phyloP scores from a whole-genome alignment of 2,113 vertebrate genomes.

The Sebastes schlegelii region DNA sequence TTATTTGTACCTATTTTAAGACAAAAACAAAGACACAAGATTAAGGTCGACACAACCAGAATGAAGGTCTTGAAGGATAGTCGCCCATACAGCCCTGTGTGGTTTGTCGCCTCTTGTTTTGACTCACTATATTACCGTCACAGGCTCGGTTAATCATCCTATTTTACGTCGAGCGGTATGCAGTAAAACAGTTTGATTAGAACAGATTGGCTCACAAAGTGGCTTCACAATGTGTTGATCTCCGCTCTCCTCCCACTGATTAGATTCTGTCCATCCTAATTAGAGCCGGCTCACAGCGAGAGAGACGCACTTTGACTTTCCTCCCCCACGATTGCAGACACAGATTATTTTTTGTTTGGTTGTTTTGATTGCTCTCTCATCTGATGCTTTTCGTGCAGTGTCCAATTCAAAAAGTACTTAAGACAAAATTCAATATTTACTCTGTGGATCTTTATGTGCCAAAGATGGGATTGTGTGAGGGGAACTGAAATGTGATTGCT shows the following conservation, averaged over 20 bases:
- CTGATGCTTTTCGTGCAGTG: background rate
- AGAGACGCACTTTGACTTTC: background rate
- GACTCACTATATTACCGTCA: slow-evolving; percentile 5
- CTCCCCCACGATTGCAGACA: background rate
- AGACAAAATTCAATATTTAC: background rate
- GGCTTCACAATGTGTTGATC: slow-evolving; percentile 39
- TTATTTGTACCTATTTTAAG: background rate
- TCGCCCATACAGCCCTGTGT: background rate
- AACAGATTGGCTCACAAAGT: slow-evolving; percentile 56
- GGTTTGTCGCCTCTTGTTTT: slow-evolving; percentile 17
- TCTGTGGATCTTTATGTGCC: slow-evolving; percentile 40
- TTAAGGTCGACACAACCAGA: background rate
- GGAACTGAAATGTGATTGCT: background rate
- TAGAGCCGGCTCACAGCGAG: slow-evolving; percentile 4
- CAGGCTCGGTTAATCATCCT: slow-evolving; percentile 10
- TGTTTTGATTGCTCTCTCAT: background rate
- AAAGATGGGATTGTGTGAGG: slow-evolving; percentile 38
- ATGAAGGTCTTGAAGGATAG: background rate
- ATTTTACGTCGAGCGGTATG: background rate
- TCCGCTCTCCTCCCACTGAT: slow-evolving; percentile 37
- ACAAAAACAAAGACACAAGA: background rate
- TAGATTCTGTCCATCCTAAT: slow-evolving; percentile 53
- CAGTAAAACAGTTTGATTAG: slow-evolving; percentile 36
- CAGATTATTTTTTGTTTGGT: background rate
- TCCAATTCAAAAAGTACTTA: background rate